phyloP scores from a whole-genome alignment of 2,797 vertebrate species.

The Crenuchus spilurus region DNA sequence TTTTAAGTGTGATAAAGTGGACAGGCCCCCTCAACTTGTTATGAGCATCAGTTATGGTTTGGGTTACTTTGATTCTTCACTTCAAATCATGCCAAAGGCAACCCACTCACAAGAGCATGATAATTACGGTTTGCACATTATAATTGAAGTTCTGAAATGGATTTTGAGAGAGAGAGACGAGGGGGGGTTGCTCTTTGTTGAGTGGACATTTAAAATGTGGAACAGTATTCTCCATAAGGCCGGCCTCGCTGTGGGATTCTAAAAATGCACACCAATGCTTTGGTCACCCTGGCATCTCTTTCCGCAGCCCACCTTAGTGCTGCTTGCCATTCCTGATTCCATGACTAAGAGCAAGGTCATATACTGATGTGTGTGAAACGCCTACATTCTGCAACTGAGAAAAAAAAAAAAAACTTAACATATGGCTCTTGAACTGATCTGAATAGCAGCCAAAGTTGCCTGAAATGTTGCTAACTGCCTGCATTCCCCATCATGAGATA shows the following conservation, averaged over 20 bases:
- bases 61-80: slow-evolving; percentile 14
- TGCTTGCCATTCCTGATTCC: neutral
- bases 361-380: neutral
- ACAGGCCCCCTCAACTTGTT: neutral
- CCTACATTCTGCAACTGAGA: neutral
- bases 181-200: neutral
- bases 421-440: neutral
- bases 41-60: slow-evolving; percentile 16
- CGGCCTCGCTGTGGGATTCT: neutral
- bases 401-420: neutral
- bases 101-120: neutral
- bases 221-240: neutral
- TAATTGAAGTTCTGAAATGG: neutral
- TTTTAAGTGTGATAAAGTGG: neutral
- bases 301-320: neutral
- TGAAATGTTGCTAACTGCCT: neutral
- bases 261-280: neutral
- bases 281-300: neutral
- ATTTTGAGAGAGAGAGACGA: neutral
- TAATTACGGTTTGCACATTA: slow-evolving; percentile 12
- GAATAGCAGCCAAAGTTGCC: no score
- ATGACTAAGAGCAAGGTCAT: slow-evolving; percentile 38
- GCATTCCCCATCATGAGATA: neutral
- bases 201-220: neutral
- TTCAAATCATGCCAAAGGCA: slow-evolving; percentile 16